Conservation (phyloP, 2,888 invertebrate genomes). For the Timema podura region DNA sequence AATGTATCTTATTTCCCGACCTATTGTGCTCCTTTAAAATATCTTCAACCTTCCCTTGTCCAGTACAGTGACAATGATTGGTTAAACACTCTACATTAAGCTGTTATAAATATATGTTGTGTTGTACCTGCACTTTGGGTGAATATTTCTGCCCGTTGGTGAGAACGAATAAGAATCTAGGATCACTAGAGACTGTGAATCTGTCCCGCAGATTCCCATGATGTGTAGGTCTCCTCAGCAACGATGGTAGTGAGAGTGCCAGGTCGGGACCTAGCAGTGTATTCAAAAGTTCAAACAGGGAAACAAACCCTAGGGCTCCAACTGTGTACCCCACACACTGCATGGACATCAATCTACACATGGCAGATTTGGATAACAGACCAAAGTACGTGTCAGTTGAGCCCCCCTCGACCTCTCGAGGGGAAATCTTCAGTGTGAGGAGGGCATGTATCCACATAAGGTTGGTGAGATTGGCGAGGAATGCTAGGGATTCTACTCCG, state of each 20-base stretch:
- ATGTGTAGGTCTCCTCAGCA: not conserved
- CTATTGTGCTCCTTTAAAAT: too few relatives aligned
- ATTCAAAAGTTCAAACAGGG: slow-evolving; percentile 40
- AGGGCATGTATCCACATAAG: slow-evolving; percentile 43
- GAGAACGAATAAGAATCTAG: slow-evolving; percentile 25
- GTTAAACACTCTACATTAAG: too few relatives aligned
- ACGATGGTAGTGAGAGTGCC: slow-evolving; percentile 3
- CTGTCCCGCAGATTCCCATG: not conserved
- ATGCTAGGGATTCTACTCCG: slow-evolving; percentile 42
- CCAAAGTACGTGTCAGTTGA: slow-evolving; percentile 17
- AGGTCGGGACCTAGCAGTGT: slow-evolving; percentile 40
- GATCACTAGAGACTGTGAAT: slow-evolving; percentile 18
- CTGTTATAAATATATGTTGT: too few relatives aligned
- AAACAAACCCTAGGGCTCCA: slow-evolving; percentile 43
- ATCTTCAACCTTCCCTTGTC: too few relatives aligned
- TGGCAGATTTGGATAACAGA: slow-evolving; percentile 27
- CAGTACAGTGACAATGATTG: too few relatives aligned
- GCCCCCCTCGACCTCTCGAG: too few relatives aligned
- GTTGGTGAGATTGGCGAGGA: slow-evolving; percentile 44
- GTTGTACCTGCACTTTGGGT: slow-evolving; percentile 36
- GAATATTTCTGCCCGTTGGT: slow-evolving; percentile 23
- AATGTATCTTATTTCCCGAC: too few relatives aligned
- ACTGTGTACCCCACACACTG: slow-evolving; percentile 42
- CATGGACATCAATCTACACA: slow-evolving; percentile 24
- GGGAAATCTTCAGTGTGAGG: slow-evolving; percentile 30